These are phyloP conservation scores for Eupithecia centaureata DNA, from an alignment of 2,888 invertebrate species.

Conservation along the genomic window DNA sequence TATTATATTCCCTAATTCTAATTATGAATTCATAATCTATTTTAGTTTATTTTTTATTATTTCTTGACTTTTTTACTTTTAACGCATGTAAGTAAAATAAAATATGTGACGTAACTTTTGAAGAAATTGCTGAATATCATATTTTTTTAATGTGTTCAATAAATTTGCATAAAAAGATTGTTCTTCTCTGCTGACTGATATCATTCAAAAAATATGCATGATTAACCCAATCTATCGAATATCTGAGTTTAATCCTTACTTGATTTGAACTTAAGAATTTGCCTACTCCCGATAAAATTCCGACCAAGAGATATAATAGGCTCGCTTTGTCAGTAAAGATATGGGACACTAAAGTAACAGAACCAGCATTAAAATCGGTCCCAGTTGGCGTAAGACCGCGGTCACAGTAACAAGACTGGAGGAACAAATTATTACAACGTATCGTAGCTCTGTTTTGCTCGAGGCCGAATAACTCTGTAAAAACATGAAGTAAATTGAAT, in stretches of 20 bases:
- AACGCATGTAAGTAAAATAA: no score
- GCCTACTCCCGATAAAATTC: conserved; percentile 19
- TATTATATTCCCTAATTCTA: no score
- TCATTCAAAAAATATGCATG: no score
- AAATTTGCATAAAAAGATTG: no score
- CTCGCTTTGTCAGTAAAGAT: conserved; percentile 15
- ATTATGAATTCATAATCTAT: no score
- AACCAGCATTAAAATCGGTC: conserved; percentile 28
- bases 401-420: conserved; percentile 9
- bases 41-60: no score
- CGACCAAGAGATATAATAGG: conserved; percentile 9
- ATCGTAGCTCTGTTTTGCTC: background rate
- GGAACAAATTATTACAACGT: background rate
- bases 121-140: no score
- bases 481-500: no score
- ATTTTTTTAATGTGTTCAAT: no score
- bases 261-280: background rate
- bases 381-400: conserved; percentile 10
- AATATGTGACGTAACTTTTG: no score
- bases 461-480: background rate
- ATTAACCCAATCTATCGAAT: background rate
- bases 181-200: no score
- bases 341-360: conserved; percentile 33
- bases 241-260: background rate
- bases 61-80: no score